Base-by-base conservation (phyloP, 2,888 invertebrate species). In the Spisula solida region DNA sequence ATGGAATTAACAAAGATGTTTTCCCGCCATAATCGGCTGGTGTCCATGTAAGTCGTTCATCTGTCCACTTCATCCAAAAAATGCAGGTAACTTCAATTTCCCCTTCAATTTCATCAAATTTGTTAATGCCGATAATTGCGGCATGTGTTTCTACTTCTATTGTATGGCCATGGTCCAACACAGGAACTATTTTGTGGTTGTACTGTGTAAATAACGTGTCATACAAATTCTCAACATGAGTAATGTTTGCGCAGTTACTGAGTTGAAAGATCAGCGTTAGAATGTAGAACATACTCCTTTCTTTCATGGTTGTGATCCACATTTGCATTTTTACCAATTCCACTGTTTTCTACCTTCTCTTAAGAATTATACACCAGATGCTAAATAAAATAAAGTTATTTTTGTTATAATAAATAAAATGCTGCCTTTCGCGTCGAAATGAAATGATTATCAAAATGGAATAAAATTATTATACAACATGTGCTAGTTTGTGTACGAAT, bases 101-200 rank as follows among this genome's bases (percentile, higher is more conserved):
- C 0, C 91, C 89, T 6, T 86, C 81, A n/a, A 89, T 81, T 31
- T 89, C 91, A 81, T 91, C 86, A 41, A 91, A 91, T 5, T 81
- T 82, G 55, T 89, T 91, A 0, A 91, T 66, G 25, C 85, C 88
- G 29, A 84, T n/a, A 31, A 91, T n/a, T 12, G 18, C 56, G 4
- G 82, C 75, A 25, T 6, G 48, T 1, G 85, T 18, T 14, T 56
- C 14, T 12, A 91, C 48, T n/a, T 70, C 47, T 20, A 86, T 82
- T 0, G 82, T 48, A 6, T 88, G 80, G 14, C 79, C 41, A 6
- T 55, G 55, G 55, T 88, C 79, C 1, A 83, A 41, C 0, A 85
- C 31, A 8, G 91, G 91, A 12, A 87, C 48, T 0, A 86, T n/a
- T 1, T 87, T 79, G n/a, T 10, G 56, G 87, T 56, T 85, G 41